Base-by-base conservation (phyloP, 2,888 invertebrate species). In the Andricus quercusramuli region DNA sequence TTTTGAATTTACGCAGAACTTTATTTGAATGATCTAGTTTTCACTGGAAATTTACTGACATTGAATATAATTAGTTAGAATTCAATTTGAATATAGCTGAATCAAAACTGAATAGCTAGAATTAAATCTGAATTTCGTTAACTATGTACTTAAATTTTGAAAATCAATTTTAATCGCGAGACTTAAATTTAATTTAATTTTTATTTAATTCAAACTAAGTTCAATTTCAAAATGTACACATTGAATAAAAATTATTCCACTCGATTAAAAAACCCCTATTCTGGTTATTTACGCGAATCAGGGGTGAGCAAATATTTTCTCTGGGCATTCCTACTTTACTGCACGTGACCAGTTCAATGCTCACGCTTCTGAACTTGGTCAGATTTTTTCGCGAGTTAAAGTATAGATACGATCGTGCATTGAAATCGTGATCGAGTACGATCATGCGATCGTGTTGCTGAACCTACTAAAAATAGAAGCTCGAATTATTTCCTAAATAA, bases 351-450 rank as follows among this genome's bases (percentile, higher is more conserved):
- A 47, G 51, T 70, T 56, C n/a, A 56, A 56, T 56, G 56, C 56
- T 70, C 70, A 70, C 70, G 70, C 70, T 70, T 70, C 70, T 70
- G 70, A 25, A 47, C 70, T 44, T 70, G 70, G 47, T 44, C 68
- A 4, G 29, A 70, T 44, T 20, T 70, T 70, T 70, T 70, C 29
- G 8, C 70, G 15, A 15, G 29, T 47, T 47, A 9, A 70, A 47
- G 25, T 47, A 70, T 70, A 47, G 70, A 29, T 70, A 70, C 25
- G 29, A 70, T 70, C 70, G 70, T 70, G 70, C 70, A 70, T 70
- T 29, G 70, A 51, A 70, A 51, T 70, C 70, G 70, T 70, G 70
- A 70, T 70, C 70, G 51, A 51, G 29, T 70, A 70, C 70, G 20
- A 70, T 44, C 70, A 29, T 70, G 70, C 41, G 70, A 70, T 70